Base-by-base conservation (phyloP, 2,888 invertebrate genomes). In the Notocelia uddmanniana region DNA sequence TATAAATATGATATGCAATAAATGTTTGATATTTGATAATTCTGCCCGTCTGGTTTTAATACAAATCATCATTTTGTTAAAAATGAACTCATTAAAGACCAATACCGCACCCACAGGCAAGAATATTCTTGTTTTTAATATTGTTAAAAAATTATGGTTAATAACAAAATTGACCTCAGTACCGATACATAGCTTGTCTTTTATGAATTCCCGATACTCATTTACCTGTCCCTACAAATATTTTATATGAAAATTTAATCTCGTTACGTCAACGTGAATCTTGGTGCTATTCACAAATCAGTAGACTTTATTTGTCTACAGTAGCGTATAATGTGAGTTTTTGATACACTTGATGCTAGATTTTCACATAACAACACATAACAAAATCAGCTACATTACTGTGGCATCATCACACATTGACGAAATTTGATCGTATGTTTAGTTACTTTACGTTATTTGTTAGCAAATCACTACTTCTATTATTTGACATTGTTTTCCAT, bases 231-330 rank as follows among this genome's bases (percentile, higher is more conserved):
- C 76, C 74, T 75, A 76, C 76, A 78, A 80, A 80, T 80, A 80
- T 80, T 80, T 79, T 75, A 74, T 77, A 80, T 78, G 41, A 77
- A 80, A 80, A 77, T 80, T 79, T 80, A 79, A 80, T 80, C 79
- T 76, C 60, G 76, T 77, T 78, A 77, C 74, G 77, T 76, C 79
- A 78, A 63, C 58, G 68, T 48, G 74, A 50, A 60, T 62, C 59
- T 62, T 64, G 74, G 60, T 48, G 19, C 59, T 73, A 80, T 80
- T 79, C 57, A 73, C 52, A 58, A 67, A 62, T n/a, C 73, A 68
- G 26, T 69, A 76, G 69, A 69, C 34, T 67, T 58, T 6, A 26
- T 26, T 3, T 26, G 2, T 31, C 5, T 31, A 31, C 31, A 31
- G 8, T 31, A 31, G 8, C 31, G 3, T 5, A 5, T 9, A 31